Percentiles rank a stretch among this genome's conserved stretches.
These are phyloP conservation scores for Lagopus leucura DNA, from an alignment of 2,113 vertebrate genomes.

Conservation along the genomic window DNA sequence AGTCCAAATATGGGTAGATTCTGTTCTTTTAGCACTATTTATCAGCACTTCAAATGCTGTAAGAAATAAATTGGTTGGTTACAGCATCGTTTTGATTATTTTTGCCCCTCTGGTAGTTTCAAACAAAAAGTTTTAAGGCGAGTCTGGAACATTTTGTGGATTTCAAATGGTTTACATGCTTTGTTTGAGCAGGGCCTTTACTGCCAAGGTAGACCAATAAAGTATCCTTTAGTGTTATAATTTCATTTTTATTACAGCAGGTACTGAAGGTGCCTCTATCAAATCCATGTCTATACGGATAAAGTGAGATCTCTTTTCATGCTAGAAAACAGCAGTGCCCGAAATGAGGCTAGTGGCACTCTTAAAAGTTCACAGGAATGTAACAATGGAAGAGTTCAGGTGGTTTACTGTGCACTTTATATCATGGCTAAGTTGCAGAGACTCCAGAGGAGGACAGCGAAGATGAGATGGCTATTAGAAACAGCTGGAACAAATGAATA, in stretches of 20 bases:
- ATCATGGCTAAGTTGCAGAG: not conserved
- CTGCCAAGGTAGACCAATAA: not conserved
- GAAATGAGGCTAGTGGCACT: not conserved
- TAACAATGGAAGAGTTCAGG: not conserved
- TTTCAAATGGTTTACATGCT: not conserved
- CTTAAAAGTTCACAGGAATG: not conserved
- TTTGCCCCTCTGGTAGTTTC: not conserved
- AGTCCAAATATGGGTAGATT: not conserved
- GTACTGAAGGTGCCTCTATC: not conserved
- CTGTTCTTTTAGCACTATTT: not conserved
- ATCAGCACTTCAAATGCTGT: not conserved
- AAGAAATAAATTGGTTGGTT: not conserved
- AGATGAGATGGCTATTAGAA: not conserved
- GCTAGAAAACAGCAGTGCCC: not conserved
- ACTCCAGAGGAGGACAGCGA: not conserved
- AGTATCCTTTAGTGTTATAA: not conserved
- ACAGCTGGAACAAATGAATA: not conserved
- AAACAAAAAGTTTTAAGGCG: not conserved
- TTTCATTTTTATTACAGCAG: not conserved
- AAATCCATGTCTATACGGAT: not conserved
- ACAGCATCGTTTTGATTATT: not conserved
- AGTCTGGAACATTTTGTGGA: not conserved
- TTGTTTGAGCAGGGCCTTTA: not conserved
- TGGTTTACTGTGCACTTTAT: not conserved
- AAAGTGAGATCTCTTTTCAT: not conserved